These are phyloP conservation scores for Lynx canadensis DNA, from an alignment of 2,113 vertebrate genomes.

Conservation along the genomic window DNA sequence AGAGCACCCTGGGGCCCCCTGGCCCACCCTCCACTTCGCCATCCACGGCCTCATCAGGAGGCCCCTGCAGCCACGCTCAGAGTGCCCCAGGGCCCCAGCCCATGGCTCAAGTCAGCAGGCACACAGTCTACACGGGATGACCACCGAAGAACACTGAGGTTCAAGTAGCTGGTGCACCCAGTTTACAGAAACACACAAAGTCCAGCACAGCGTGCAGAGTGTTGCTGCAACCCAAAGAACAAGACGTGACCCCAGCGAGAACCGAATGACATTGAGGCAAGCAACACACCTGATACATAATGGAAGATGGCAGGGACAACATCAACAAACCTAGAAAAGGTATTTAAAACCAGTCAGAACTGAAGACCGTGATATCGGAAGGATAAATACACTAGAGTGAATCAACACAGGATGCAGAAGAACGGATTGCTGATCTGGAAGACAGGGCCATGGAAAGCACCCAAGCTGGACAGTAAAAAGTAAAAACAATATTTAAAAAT, in stretches of 20 bases:
- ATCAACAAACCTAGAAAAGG: background rate
- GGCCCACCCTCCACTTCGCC: background rate
- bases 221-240: background rate
- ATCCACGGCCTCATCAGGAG: background rate
- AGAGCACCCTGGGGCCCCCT: background rate
- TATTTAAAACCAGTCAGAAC: too few species aligned
- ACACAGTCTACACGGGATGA: background rate
- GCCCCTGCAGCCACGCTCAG: background rate
- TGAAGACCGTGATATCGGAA: too few species aligned
- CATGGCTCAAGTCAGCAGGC: background rate
- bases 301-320: background rate
- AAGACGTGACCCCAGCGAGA: background rate
- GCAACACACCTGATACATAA: background rate
- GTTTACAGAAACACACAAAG: background rate
- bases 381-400: background rate
- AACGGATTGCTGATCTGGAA: background rate
- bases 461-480: background rate
- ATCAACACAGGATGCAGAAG: background rate
- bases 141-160: background rate
- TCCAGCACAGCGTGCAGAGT: background rate
- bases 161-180: too few species aligned
- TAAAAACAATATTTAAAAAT: background rate
- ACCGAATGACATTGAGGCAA: background rate
- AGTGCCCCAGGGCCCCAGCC: background rate
- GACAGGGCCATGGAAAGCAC: background rate